Conservation (phyloP, 2,888 invertebrate genomes). For the Meganola albula region DNA sequence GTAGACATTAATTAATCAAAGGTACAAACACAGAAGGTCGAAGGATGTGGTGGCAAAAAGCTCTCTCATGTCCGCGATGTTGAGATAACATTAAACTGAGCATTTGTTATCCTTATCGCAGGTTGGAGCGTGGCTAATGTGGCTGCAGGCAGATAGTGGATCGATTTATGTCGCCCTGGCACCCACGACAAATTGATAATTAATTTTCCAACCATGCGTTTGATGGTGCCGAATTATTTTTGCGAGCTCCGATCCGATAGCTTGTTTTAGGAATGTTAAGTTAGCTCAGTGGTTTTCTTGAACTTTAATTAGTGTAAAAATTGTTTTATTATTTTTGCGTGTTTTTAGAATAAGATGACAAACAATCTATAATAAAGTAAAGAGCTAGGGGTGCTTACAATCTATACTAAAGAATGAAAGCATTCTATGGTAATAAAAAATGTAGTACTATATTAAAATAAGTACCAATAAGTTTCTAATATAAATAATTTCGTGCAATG, state of each 20-base stretch:
- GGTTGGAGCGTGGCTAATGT: conserved; percentile 73
- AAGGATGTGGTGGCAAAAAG: conserved; percentile 75
- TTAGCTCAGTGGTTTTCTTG: no score
- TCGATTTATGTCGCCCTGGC: conserved; percentile 75
- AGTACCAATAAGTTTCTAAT: no score
- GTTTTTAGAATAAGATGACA: no score
- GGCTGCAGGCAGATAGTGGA: conserved; percentile 69
- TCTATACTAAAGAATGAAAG: no score
- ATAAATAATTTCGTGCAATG: no score
- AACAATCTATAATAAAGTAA: no score
- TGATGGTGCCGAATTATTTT: conserved; percentile 72
- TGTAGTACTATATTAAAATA: no score
- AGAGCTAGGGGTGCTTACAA: no score
- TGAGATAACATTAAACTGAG: conserved; percentile 76
- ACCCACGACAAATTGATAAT: conserved; percentile 77
- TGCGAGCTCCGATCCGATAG: conserved; percentile 42
- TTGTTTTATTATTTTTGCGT: no score
- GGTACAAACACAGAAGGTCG: conserved; percentile 52
- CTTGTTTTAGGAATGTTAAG: no score
- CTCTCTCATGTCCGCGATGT: conserved; percentile 74
- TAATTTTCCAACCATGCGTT: conserved; percentile 69
- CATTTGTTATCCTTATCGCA: conserved; percentile 76
- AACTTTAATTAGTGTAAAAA: no score
- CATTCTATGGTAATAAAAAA: no score
- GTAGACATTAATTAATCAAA: conserved; percentile 41